phyloP scores from a whole-genome alignment of 2,888 invertebrate genomes.

The Cosmia pyralina region DNA sequence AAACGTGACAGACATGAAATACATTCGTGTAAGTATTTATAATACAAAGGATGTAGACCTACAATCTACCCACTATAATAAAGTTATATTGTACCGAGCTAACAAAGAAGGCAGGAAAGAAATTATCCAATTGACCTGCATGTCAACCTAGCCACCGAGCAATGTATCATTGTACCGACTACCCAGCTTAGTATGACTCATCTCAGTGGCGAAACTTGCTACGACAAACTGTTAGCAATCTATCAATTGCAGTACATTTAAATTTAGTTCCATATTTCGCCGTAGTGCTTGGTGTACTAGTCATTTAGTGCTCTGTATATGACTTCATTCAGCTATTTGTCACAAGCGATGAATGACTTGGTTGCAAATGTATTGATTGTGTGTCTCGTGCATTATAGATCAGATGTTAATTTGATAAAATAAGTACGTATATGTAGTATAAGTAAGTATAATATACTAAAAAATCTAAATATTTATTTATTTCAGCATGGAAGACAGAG shows the following conservation, averaged over 20 bases:
- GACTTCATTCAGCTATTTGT: conserved; percentile 58
- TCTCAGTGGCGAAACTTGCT: conserved; percentile 1
- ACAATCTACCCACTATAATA: conserved; percentile 16
- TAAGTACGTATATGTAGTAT: no score
- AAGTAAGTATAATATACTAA: no score
- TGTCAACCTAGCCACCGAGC: conserved; percentile 20
- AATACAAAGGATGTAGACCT: not conserved
- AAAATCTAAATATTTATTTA: no score
- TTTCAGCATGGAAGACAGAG: no score
- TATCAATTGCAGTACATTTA: not conserved
- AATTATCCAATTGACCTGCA: conserved; percentile 67
- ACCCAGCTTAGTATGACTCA: conserved; percentile 9
- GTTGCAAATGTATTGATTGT: conserved; percentile 32
- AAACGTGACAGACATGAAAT: conserved; percentile 1
- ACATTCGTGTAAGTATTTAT: not conserved
- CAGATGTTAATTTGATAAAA: no score
- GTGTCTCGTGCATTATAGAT: no score
- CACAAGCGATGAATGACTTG: conserved; percentile 32
- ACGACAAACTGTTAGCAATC: not conserved
- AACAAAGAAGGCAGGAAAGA: conserved; percentile 47
- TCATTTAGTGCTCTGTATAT: conserved; percentile 16
- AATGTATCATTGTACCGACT: conserved; percentile 8
- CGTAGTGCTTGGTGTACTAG: not conserved
- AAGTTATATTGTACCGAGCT: not conserved
- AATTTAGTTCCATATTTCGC: not conserved